These are phyloP conservation scores for Glaucomys volans DNA, from an alignment of 2,113 vertebrate genomes.

Conservation along the genomic window DNA sequence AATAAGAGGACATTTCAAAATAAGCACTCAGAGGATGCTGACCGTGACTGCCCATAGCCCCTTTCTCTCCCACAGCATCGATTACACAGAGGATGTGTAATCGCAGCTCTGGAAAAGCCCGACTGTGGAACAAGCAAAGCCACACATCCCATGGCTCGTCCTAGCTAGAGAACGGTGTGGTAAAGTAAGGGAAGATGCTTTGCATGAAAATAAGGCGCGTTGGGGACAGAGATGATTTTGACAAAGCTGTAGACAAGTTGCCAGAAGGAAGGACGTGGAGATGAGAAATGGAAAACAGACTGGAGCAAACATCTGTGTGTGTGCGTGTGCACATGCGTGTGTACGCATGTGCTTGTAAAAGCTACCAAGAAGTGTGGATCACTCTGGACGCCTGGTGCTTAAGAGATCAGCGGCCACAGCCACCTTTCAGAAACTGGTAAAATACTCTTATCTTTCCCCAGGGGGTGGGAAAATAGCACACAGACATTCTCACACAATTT, in stretches of 20 bases:
- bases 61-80: neutral
- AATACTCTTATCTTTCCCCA: neutral
- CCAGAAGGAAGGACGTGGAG: neutral
- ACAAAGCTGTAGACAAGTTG: neutral
- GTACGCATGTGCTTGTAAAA: neutral
- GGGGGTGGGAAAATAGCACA: neutral
- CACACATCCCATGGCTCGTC: neutral
- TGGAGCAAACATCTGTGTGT: neutral
- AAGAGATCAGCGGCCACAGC: neutral
- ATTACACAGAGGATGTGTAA: fast-evolving
- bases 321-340: neutral
- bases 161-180: fast-evolving
- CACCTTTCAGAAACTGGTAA: neutral
- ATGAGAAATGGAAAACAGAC: neutral
- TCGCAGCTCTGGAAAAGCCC: too few species aligned
- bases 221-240: neutral
- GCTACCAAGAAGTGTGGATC: neutral
- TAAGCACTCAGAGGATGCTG: neutral
- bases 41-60: too few species aligned
- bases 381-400: neutral
- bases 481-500: neutral
- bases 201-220: neutral
- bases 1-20: too few species aligned
- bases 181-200: neutral
- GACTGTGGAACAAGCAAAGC: neutral